Base-by-base conservation (phyloP, 2,797 vertebrate species). In the Arnoldichthys spilopterus region DNA sequence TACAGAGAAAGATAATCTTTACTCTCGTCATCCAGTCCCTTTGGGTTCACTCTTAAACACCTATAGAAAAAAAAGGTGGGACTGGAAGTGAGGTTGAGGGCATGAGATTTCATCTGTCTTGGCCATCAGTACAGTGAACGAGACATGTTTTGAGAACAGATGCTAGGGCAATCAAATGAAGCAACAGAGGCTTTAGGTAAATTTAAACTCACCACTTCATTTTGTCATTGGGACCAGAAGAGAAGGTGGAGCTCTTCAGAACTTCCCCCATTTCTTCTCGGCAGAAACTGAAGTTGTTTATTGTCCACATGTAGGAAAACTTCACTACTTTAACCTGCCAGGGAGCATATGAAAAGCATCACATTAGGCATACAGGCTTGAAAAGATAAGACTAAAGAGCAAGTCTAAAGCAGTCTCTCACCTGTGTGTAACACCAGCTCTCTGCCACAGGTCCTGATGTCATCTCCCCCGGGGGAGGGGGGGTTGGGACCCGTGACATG, bases 401-500 rank as follows among this genome's bases (percentile, higher is more conserved):
- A 45, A 53, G 22, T 1, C 11, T 22, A 22, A 32, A 1, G 8
- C 16, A 12, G 3, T 16, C 26, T 32, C 79, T 86, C 82, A 95
- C 95, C 91, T 98, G 97, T 85, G 97, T 98, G 89, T 99, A 98
- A 94, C 97, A 99, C 97, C 97, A 99, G 94, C 97, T 99, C 93
- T 99, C 97, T 56, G 97, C 97, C 91, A 98, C 97, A 28, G 97
- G 97, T 90, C 97, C 97, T 90, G 96, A 97, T 93, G 97, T 98
- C 97, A 99, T 99, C 94, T 99, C 98, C 93, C 97, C 97, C 92
- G 97, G 97, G 92, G 98, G 97, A 93, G 97, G 97, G 91, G 98
- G 98, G 94, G 97, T 99, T 89, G 97, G 97, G 91, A 98, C 97
- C 95, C 96, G 97, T 95, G 97, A 98, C 97, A 98, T 99, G 95